A percentile compares a stretch with the other conserved stretches of the same genome.
phyloP scores from a whole-genome alignment of 2,113 vertebrate species.

The Tragulus kanchil region DNA sequence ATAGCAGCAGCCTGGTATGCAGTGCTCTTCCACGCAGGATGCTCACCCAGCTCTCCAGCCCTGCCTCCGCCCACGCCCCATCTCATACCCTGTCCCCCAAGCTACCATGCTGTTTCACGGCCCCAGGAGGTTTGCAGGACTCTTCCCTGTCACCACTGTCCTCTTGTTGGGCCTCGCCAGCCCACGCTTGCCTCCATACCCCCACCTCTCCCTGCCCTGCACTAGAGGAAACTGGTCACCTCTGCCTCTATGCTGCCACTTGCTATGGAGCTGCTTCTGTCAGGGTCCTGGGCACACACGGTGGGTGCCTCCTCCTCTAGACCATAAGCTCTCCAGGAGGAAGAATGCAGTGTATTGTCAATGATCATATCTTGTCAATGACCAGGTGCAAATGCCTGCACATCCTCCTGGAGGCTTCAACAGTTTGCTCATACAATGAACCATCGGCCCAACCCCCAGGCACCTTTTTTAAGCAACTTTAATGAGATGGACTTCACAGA shows the following conservation, averaged over 20 bases:
- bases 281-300: accelerated
- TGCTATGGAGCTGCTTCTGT: accelerated
- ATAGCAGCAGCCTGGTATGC: neutral
- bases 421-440: neutral
- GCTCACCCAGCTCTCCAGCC: neutral
- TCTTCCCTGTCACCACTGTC: neutral
- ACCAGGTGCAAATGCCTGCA: neutral
- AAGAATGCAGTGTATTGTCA: neutral
- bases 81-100: neutral
- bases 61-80: accelerated
- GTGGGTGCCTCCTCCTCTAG: neutral
- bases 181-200: neutral
- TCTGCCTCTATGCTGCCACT: neutral
- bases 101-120: neutral
- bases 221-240: too few species aligned
- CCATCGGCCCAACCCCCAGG: neutral
- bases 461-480: neutral
- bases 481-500: neutral
- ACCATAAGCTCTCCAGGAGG: neutral
- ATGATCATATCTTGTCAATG: neutral
- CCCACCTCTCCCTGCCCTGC: neutral
- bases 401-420: neutral
- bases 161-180: neutral
- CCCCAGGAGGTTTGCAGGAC: neutral
- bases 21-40: accelerated